Conservation (phyloP, 2,797 vertebrate genomes). For the Sebastes steindachneri region DNA sequence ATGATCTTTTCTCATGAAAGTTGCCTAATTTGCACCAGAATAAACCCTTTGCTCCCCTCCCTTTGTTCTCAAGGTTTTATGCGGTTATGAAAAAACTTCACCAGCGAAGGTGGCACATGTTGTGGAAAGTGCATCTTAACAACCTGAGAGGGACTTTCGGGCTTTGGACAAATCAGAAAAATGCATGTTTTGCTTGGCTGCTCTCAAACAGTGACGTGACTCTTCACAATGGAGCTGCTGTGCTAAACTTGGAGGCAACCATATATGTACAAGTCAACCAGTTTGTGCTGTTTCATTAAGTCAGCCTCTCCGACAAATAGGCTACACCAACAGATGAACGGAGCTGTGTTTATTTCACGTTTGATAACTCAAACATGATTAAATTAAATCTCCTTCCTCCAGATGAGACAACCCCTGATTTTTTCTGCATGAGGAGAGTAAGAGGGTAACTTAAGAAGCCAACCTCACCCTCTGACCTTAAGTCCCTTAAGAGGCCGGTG, state of each 20-base stretch:
- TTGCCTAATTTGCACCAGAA: slow-evolving; percentile 23
- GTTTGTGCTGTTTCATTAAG: slow-evolving; percentile 29
- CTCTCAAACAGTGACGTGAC: slow-evolving; percentile 53
- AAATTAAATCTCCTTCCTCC: not conserved
- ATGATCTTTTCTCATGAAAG: slow-evolving; percentile 19
- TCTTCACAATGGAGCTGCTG: slow-evolving; percentile 57
- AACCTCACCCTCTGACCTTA: not conserved
- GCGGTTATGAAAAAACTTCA: not conserved
- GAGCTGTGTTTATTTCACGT: slow-evolving; percentile 1
- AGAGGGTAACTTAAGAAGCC: slow-evolving; percentile 8
- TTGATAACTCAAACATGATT: not conserved
- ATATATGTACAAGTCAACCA: slow-evolving; percentile 52
- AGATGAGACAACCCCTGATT: slow-evolving; percentile 7
- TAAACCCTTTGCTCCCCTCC: not conserved
- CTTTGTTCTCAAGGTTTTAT: slow-evolving; percentile 24
- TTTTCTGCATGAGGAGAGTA: slow-evolving; percentile 3
- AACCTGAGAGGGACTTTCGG: slow-evolving; percentile 22
- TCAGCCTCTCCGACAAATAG: not conserved
- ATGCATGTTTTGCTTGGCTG: slow-evolving; percentile 55
- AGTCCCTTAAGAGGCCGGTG: slow-evolving; percentile 47
- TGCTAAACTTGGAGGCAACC: slow-evolving; percentile 59
- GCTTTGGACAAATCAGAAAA: slow-evolving; percentile 32
- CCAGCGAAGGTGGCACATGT: slow-evolving; percentile 2
- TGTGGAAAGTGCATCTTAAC: slow-evolving; percentile 45
- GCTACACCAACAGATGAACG: not conserved